Evolutionary conservation across 2,113 vertebrate genomes (phyloP), one percentile per base, ranked within the genome.

Genomic region (Phrynosoma platyrhinos): DNA sequence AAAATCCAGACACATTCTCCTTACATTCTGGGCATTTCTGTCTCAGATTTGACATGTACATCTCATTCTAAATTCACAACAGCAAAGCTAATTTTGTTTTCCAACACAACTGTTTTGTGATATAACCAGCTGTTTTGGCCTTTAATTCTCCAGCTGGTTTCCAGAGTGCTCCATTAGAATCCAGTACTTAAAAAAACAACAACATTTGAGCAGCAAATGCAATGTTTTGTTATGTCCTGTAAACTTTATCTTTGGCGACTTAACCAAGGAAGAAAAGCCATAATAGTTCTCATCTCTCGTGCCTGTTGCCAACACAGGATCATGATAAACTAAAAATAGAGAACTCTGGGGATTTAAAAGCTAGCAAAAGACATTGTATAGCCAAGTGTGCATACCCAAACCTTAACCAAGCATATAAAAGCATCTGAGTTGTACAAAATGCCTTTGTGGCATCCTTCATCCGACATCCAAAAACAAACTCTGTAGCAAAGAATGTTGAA

Each of bases 271-370:
- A 94, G 91, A 92, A 93, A 94, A 95, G 91, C 89, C 89, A 93
- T 86, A 94, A 91, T 79, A 88, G 92, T 77, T 88, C 95, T 94
- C 95, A 93, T 80, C 95, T 95, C 95, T 92, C 94, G 94, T 93
- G 95, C 93, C 92, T 96, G 96, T 96, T 92, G 96, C 36, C 40
- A 93, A 82, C 85, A 58, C 84, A 74, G 86, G 40, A 93, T 84
- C 90, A 90, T 88, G 80, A 89, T 87, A 92, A 94, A 93, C 87
- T 93, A 92, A 90, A 93, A 91, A 94, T 75, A 90, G 47, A 21
- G 21, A 90, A 85, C 85, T 77, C 25, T 0, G 74, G 88, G 90
- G 91, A 90, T 88, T 71, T 58, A 89, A 90, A 91, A 91, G 88
- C 79, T 82, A 82, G 82, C 0, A 3, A 79, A 85, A 7, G 62